phyloP scores from a whole-genome alignment of 2,113 vertebrate species.

The Paradoxurus hermaphroditus region DNA sequence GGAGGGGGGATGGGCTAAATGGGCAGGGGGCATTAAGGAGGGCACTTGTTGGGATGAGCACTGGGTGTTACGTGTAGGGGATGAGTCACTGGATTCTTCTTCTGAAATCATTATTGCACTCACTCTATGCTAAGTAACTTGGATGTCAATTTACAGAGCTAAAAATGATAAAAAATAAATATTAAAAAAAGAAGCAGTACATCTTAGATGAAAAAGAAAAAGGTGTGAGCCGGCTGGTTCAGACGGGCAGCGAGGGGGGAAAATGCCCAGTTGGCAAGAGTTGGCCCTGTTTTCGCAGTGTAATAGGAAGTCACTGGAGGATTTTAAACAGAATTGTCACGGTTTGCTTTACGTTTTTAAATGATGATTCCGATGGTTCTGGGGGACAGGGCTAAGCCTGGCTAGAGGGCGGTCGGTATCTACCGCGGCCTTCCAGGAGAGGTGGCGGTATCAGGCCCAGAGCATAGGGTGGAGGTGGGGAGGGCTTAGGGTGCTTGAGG shows the following conservation, averaged over 20 bases:
- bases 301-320: neutral
- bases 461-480: fast-evolving
- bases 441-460: neutral
- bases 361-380: neutral
- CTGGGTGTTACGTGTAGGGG: too few relatives aligned
- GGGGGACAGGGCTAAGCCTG: neutral
- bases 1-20: too few relatives aligned
- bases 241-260: too few relatives aligned
- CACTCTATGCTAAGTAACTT: too few relatives aligned
- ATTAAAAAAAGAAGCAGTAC: neutral
- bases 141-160: too few relatives aligned
- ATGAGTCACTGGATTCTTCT: too few relatives aligned
- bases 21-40: too few relatives aligned
- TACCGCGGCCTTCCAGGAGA: neutral
- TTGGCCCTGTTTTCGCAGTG: neutral
- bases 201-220: neutral
- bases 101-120: too few relatives aligned
- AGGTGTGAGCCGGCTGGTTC: neutral
- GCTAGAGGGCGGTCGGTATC: fast-evolving
- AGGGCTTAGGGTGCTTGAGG: too few relatives aligned
- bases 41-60: too few relatives aligned
- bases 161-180: too few relatives aligned
- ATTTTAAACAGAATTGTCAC: neutral
- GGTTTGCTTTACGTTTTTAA: neutral
- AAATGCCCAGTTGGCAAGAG: neutral